Conservation (phyloP, 2,797 vertebrate species). For the Thaleichthys pacificus region DNA sequence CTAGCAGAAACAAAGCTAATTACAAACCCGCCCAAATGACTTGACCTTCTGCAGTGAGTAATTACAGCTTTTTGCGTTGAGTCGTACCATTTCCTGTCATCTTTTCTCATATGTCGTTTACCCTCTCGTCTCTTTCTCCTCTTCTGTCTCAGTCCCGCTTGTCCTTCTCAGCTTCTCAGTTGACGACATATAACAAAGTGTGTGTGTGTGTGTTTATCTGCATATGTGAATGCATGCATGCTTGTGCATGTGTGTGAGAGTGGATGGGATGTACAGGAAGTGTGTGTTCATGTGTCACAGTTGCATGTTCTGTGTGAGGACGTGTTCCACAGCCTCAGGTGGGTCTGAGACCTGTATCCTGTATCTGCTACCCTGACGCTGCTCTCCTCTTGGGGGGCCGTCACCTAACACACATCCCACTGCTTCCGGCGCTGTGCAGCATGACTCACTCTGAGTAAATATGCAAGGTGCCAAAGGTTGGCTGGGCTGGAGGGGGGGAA, state of each 20-base stretch:
- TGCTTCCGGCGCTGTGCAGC: not conserved
- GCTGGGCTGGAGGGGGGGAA: slow-evolving; percentile 34
- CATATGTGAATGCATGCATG: not conserved
- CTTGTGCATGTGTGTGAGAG: slow-evolving; percentile 4
- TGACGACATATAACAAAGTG: not conserved
- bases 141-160: not conserved
- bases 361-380: not conserved
- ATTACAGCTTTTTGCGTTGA: slow-evolving; percentile 48
- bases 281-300: not conserved
- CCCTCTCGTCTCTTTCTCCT: slow-evolving; percentile 1
- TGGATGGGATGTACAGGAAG: too few relatives aligned
- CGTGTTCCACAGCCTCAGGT: not conserved
- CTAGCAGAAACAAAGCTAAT: slow-evolving; percentile 70
- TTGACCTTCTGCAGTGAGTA: slow-evolving; percentile 68
- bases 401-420: not conserved
- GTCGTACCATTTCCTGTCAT: slow-evolving; percentile 23
- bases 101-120: not conserved
- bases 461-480: slow-evolving; percentile 46
- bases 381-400: not conserved
- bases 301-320: not conserved
- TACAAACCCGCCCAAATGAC: slow-evolving; percentile 61
- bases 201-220: slow-evolving; percentile 4
- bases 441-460: slow-evolving; percentile 32
- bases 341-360: not conserved
- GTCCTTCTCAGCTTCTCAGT: not conserved